phyloP scores from a whole-genome alignment of 1,140 invertebrate species.

The Drosophila repleta region DNA sequence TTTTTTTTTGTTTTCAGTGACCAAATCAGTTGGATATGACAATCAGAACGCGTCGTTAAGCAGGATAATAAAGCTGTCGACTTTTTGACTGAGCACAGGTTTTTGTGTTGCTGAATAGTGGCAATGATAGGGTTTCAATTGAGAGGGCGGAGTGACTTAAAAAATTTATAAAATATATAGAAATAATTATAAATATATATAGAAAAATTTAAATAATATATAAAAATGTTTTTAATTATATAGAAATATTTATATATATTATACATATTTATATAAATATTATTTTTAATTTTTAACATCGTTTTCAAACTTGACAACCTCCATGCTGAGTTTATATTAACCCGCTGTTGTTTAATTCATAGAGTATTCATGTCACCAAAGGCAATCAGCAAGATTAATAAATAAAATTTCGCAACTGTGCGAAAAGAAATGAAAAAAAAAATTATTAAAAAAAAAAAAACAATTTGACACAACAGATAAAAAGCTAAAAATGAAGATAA shows the following conservation, averaged over 20 bases:
- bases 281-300: background rate
- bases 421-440: conserved; percentile 46
- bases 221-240: too few species aligned
- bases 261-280: background rate
- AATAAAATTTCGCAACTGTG: conserved; percentile 63
- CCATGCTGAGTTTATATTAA: background rate
- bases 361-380: conserved; percentile 52
- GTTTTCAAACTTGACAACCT: too few species aligned
- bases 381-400: conserved; percentile 69
- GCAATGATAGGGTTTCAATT: background rate
- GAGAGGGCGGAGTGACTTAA: too few species aligned
- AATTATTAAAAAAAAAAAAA: conserved; percentile 29
- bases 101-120: conserved; percentile 23
- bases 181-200: too few species aligned
- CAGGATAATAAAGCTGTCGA: conserved; percentile 62
- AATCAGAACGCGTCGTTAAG: conserved; percentile 64
- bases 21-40: conserved; percentile 50
- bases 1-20: conserved; percentile 2
- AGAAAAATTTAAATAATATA: too few species aligned
- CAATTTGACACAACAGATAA: conserved; percentile 6
- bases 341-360: conserved; percentile 22
- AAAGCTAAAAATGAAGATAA: conserved; percentile 10
- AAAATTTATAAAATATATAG: too few species aligned
- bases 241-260: too few species aligned
- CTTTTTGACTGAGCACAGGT: conserved; percentile 52